phyloP scores from a whole-genome alignment of 2,113 vertebrate genomes.

The Ascaphus truei region DNA sequence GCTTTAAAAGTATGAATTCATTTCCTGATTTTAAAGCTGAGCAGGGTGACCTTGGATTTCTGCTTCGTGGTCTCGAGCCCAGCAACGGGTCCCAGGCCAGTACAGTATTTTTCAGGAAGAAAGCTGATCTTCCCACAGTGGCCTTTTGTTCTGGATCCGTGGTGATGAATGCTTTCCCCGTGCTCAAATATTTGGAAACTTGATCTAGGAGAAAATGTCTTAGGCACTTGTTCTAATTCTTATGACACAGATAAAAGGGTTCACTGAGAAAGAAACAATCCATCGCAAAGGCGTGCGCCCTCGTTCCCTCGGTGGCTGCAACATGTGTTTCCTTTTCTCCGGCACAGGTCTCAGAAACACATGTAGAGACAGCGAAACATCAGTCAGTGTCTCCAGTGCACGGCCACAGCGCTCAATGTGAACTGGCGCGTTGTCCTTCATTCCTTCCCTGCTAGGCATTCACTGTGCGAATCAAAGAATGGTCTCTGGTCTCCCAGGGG shows the following conservation, averaged over 20 bases:
- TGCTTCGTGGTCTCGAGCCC: background rate
- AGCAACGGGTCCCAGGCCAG: background rate
- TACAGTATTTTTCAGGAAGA: conserved; percentile 23
- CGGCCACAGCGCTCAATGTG: too few species aligned
- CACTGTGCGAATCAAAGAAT: too few species aligned
- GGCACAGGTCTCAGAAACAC: too few species aligned
- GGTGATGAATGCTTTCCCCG: conserved; percentile 1
- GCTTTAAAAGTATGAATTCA: too few species aligned
- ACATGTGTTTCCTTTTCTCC: background rate
- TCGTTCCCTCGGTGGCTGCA: too few species aligned
- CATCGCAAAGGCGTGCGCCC: background rate
- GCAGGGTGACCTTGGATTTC: background rate
- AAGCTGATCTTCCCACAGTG: conserved; percentile 29
- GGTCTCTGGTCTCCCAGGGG: too few species aligned
- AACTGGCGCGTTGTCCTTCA: too few species aligned
- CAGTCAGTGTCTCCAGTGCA: too few species aligned
- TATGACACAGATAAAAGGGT: conserved; percentile 14
- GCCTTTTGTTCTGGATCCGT: background rate
- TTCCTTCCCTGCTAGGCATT: too few species aligned
- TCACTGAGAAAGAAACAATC: fast-evolving
- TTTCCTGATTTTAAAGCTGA: conserved; percentile 33
- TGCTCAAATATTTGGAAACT: conserved; percentile 40
- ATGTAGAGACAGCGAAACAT: too few species aligned
- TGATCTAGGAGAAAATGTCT: conserved; percentile 18
- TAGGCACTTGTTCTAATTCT: background rate